A percentile compares a stretch with the other conserved stretches of the same genome.
These are phyloP conservation scores for Gymnosoma rotundatum DNA, from an alignment of 2,888 invertebrate genomes.

Conservation along the genomic window DNA sequence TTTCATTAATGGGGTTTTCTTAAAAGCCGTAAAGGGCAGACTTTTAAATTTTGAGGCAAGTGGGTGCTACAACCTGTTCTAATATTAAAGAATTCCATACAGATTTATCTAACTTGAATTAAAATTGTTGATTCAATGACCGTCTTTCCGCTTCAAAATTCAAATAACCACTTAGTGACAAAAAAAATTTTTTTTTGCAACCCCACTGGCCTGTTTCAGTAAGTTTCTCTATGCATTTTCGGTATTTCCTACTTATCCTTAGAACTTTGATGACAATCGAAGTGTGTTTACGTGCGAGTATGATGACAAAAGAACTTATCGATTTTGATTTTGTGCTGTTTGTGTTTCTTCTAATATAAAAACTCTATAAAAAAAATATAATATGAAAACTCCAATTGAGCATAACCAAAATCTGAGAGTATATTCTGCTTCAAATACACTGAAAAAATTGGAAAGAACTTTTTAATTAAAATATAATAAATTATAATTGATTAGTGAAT, in stretches of 20 bases:
- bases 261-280: conserved; percentile 4
- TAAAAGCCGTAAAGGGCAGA: too few species aligned
- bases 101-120: too few species aligned
- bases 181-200: too few species aligned
- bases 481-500: too few species aligned
- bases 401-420: neutral
- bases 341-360: neutral
- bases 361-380: conserved; percentile 39
- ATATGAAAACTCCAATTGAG: neutral
- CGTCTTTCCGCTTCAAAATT: too few species aligned
- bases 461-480: neutral
- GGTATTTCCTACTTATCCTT: neutral
- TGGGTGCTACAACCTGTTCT: too few species aligned
- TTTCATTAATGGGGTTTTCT: too few species aligned
- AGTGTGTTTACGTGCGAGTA: neutral
- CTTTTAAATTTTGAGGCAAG: too few species aligned
- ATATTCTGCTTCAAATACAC: conserved; percentile 11
- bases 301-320: neutral
- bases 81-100: too few species aligned
- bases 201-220: neutral
- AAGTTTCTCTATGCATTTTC: neutral
- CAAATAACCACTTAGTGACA: too few species aligned
- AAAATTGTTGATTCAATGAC: too few species aligned
- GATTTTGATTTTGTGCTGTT: conserved; percentile 16
- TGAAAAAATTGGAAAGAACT: neutral